Evolutionary conservation across 2,888 invertebrate genomes (phyloP).

Genomic region (Syrphus vitripennis): DNA sequence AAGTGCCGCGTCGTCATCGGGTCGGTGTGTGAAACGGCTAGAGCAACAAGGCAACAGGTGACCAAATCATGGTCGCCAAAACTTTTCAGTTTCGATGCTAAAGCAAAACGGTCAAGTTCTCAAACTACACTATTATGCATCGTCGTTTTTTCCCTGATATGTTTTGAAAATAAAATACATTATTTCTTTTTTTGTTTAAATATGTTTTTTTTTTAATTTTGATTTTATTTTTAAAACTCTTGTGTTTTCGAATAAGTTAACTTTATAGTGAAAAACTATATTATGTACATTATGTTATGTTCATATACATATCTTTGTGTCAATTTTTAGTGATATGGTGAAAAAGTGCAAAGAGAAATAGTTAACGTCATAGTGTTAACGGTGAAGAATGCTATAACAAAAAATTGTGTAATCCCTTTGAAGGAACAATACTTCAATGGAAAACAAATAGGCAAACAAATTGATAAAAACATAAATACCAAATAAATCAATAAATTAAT

Average conservation of each 20-base stretch:
- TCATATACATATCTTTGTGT: neutral
- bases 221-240: neutral
- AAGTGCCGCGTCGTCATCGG: neutral
- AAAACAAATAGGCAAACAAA: slow-evolving; percentile 8
- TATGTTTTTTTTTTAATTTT: neutral
- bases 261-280: neutral
- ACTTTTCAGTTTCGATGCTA: slow-evolving; percentile 74
- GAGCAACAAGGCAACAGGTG: slow-evolving; percentile 65
- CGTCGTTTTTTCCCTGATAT: neutral
- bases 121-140: slow-evolving; percentile 1
- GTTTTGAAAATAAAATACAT: slow-evolving; percentile 15
- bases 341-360: slow-evolving; percentile 7
- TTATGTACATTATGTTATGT: too few relatives aligned
- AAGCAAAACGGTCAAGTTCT: slow-evolving; percentile 74
- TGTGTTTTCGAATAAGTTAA: neutral
- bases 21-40: slow-evolving; percentile 33
- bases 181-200: too few relatives aligned
- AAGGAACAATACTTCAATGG: neutral
- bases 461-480: slow-evolving; percentile 9
- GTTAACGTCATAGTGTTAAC: neutral
- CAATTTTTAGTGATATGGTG: neutral
- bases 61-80: slow-evolving; percentile 66
- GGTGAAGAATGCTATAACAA: slow-evolving; percentile 5
- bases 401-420: slow-evolving; percentile 27
- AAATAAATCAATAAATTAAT: slow-evolving; percentile 27